Evolutionary conservation across 2,113 vertebrate genomes (phyloP).

Genomic region (Prolemur simus): DNA sequence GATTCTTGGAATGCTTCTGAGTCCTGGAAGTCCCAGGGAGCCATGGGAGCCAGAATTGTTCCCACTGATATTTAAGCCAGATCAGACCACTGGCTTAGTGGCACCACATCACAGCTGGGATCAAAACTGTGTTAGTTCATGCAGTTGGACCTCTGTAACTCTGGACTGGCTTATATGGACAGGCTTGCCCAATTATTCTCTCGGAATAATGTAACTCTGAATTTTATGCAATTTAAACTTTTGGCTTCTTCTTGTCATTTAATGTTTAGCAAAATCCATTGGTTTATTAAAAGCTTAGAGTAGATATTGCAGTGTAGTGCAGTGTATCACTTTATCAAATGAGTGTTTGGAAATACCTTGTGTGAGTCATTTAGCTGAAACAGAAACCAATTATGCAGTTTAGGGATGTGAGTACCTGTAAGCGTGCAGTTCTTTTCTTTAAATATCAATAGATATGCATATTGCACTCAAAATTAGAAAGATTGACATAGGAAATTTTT

Average conservation of each 20-base stretch:
- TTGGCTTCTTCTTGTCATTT: not conserved
- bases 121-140: not conserved
- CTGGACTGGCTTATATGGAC: not conserved
- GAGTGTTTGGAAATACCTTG: slow-evolving; percentile 33
- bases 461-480: slow-evolving; percentile 55
- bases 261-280: slow-evolving; percentile 17
- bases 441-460: slow-evolving; percentile 52
- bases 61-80: not conserved
- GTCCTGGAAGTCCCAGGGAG: not conserved
- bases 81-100: not conserved
- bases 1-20: not conserved
- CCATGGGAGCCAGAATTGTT: not conserved
- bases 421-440: not conserved
- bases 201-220: not conserved
- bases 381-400: slow-evolving; percentile 9
- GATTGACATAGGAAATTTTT: not conserved
- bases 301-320: slow-evolving; percentile 20
- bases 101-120: not conserved
- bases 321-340: slow-evolving; percentile 42
- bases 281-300: slow-evolving; percentile 33
- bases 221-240: slow-evolving; percentile 21
- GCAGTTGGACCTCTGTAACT: not conserved
- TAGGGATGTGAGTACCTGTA: not conserved
- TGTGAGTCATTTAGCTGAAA: slow-evolving; percentile 47
- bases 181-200: not conserved